Evolutionary conservation across 2,888 invertebrate genomes (phyloP).

Genomic region (Acleris laterana): DNA sequence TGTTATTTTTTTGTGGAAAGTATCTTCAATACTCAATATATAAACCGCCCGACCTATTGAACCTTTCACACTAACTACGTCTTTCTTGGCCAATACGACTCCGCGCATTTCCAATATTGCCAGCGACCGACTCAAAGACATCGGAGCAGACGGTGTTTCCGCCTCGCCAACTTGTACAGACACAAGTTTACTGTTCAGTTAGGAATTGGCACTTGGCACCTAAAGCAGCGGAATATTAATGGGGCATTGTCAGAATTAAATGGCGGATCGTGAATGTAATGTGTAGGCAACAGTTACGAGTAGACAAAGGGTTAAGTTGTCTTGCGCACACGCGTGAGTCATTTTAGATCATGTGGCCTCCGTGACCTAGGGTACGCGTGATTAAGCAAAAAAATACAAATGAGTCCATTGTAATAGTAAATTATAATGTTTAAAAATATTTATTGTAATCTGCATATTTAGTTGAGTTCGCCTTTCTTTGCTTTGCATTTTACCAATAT

Average conservation of each 20-base stretch:
- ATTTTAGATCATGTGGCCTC: slow-evolving; percentile 7
- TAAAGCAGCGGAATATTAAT: slow-evolving; percentile 46
- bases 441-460: too few relatives aligned
- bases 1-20: not conserved
- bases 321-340: slow-evolving; percentile 14
- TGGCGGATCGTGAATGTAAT: slow-evolving; percentile 47
- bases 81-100: not conserved
- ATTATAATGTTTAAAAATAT: too few relatives aligned
- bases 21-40: too few relatives aligned
- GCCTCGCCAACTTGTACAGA: slow-evolving; percentile 36
- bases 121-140: not conserved
- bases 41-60: too few relatives aligned
- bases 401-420: too few relatives aligned
- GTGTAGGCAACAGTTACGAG: slow-evolving; percentile 42
- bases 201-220: slow-evolving; percentile 42
- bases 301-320: slow-evolving; percentile 29
- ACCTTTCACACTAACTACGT: not conserved
- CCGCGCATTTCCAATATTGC: not conserved
- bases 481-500: too few relatives aligned
- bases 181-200: slow-evolving; percentile 34
- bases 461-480: too few relatives aligned
- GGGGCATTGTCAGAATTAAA: slow-evolving; percentile 51
- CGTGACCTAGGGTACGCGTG: slow-evolving; percentile 25
- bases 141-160: slow-evolving; percentile 20
- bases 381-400: not conserved